Percentiles rank a stretch among this genome's conserved stretches.
These are phyloP conservation scores for Gobius niger DNA, from an alignment of 2,113 vertebrate species.

Conservation along the genomic window DNA sequence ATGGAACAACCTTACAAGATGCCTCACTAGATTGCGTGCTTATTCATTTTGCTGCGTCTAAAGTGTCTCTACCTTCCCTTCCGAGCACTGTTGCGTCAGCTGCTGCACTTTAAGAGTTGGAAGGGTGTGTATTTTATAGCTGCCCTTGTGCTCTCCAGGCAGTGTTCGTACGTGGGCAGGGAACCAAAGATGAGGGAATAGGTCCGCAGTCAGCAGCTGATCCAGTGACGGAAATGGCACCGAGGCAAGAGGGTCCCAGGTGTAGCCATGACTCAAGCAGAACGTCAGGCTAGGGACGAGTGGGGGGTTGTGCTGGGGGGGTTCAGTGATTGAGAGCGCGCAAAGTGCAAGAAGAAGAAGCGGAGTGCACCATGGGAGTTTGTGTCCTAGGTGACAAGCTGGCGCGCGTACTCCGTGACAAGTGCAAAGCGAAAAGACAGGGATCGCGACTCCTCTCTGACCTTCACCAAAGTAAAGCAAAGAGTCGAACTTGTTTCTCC, in stretches of 20 bases:
- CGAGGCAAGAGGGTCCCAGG: conserved; percentile 61
- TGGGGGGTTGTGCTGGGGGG: too few species aligned
- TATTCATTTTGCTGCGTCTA: neutral
- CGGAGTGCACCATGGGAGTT: conserved; percentile 37
- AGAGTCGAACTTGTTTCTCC: conserved; percentile 33
- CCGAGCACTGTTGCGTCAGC: neutral
- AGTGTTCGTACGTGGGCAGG: conserved; percentile 58
- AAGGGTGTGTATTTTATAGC: conserved; percentile 9
- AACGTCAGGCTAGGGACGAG: conserved; percentile 33
- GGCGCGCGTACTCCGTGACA: conserved; percentile 48
- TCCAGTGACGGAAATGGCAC: conserved; percentile 61
- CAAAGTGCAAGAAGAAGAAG: conserved; percentile 26
- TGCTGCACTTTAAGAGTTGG: neutral
- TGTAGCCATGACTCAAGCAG: conserved; percentile 65
- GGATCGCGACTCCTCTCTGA: conserved; percentile 32
- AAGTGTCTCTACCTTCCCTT: neutral
- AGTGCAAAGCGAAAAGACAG: conserved; percentile 49
- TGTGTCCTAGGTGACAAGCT: conserved; percentile 51
- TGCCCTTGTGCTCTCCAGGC: conserved; percentile 47
- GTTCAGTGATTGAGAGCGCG: conserved; percentile 40
- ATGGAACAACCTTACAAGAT: neutral
- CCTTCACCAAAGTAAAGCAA: conserved; percentile 42
- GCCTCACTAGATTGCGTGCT: neutral
- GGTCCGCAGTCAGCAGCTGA: conserved; percentile 56
- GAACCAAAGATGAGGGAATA: conserved; percentile 45